Evolutionary conservation across 1,140 invertebrate species (phyloP), one percentile per base, ranked within the genome.

Genomic region (Eumeta japonica): DNA sequence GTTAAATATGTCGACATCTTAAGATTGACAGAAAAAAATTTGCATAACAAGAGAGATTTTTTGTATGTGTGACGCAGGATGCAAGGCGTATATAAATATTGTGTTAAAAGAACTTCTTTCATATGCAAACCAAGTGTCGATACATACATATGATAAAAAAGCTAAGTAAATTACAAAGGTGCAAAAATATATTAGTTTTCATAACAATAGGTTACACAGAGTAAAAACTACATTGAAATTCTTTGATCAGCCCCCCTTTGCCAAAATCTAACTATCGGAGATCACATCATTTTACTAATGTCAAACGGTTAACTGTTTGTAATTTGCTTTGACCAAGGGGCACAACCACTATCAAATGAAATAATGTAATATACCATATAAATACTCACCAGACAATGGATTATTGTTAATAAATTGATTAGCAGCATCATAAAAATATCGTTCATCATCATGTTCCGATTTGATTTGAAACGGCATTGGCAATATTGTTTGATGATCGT

Each of bases 391-490:
- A 52, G 58, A 67, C 13, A 67, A 31, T 31, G 45, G 49, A 19
- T 39, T 46, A 33, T 37, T 42, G 16, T 46, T 39, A 2, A 66
- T 29, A 0, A 46, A 43, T 35, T 60, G 63, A 33, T 49, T 59
- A 0, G 60, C 52, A 37, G 49, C 62, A 2, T 66, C 65, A 43
- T 70, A 70, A 16, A 71, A 71, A 44, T 71, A 71, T 0, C 58
- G 51, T 32, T 71, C 66, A 20, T 73, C 70, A 9, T 71, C 62
- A 16, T 70, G 64, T 27, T 74, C 70, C 0, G 64, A 50, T 16
- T 73, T 73, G 18, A 73, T 73, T 36, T 73, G 58, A 28, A 66
- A 67, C 0, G 54, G 62, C 55, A 67, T 55, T 10, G 60, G 57
- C 16, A 64, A 35, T 11, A 63, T 38, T 39, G 55, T 45, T 2